A percentile compares a stretch with the other conserved stretches of the same genome.
These are phyloP conservation scores for Lamellibrachia luymesi DNA, from an alignment of 1,140 invertebrate genomes.

Conservation along the genomic window DNA sequence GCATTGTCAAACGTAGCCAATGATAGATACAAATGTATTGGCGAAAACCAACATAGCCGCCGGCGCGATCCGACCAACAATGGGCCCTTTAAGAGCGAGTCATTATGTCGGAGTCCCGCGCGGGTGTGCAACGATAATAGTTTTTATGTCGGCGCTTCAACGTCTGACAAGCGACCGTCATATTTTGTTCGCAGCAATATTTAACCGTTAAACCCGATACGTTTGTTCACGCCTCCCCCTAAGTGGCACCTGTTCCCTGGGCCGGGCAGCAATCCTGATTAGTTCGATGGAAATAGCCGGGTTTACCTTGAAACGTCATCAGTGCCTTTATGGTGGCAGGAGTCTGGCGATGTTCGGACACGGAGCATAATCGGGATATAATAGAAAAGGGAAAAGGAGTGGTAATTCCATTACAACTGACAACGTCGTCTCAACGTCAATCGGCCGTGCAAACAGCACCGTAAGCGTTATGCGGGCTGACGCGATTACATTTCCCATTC, in stretches of 20 bases:
- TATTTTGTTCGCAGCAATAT: neutral
- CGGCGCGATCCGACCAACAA: neutral
- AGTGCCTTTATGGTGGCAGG: neutral
- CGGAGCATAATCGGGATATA: neutral
- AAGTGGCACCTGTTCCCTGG: neutral
- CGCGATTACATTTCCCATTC: neutral
- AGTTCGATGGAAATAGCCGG: neutral
- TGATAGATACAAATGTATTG: constrained; percentile 5
- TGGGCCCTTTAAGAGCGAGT: neutral
- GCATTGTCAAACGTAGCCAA: constrained; percentile 4
- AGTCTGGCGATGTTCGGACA: neutral
- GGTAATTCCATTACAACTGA: neutral
- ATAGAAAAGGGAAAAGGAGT: neutral
- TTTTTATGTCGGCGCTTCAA: neutral
- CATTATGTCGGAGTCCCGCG: neutral
- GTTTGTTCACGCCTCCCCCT: neutral
- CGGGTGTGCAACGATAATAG: neutral
- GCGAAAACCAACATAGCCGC: neutral
- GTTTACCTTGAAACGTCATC: neutral
- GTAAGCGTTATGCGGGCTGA: neutral
- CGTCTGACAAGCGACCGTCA: neutral
- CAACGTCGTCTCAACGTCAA: neutral
- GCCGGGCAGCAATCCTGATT: neutral
- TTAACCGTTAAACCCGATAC: neutral
- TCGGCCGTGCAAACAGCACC: neutral